Evolutionary conservation across 2,797 vertebrate genomes (phyloP).

Genomic region (Manis crassicaudata): DNA sequence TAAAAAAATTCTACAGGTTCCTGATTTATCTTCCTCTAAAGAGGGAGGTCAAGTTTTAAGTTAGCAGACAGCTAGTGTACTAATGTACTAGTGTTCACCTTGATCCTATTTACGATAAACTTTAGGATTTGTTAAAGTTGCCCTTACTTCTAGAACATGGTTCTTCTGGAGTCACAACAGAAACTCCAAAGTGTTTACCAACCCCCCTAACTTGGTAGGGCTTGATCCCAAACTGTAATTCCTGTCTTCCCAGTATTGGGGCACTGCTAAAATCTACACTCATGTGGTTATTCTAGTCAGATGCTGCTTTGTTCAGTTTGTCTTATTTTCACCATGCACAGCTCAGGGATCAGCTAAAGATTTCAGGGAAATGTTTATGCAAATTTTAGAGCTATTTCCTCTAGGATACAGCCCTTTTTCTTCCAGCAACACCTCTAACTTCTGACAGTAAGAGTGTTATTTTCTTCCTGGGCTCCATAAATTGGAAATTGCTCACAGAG

Average conservation of each 20-base stretch:
- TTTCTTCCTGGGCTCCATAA: not conserved
- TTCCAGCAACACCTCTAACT: not conserved
- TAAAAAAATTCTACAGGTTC: not conserved
- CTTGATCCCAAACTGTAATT: not conserved
- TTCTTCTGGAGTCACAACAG: not conserved
- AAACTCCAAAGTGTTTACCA: not conserved
- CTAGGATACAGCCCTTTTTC: not conserved
- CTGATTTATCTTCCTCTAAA: not conserved
- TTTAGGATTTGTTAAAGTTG: not conserved
- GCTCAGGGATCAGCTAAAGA: not conserved
- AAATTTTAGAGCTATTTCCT: not conserved
- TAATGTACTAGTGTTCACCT: not conserved
- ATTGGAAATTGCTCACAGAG: not conserved
- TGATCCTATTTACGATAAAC: not conserved
- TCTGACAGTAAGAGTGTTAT: not conserved
- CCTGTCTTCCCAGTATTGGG: not conserved
- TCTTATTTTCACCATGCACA: not conserved
- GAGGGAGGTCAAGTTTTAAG: not conserved
- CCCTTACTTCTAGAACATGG: not conserved
- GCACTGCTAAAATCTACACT: not conserved
- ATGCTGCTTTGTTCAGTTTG: not conserved
- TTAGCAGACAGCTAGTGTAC: not conserved
- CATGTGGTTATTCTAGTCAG: not conserved
- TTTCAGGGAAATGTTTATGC: not conserved
- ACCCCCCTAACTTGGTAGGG: not conserved